Evolutionary conservation across 1,140 invertebrate species (phyloP), one percentile per base, ranked within the genome.

Genomic region (Drosophila elegans): DNA sequence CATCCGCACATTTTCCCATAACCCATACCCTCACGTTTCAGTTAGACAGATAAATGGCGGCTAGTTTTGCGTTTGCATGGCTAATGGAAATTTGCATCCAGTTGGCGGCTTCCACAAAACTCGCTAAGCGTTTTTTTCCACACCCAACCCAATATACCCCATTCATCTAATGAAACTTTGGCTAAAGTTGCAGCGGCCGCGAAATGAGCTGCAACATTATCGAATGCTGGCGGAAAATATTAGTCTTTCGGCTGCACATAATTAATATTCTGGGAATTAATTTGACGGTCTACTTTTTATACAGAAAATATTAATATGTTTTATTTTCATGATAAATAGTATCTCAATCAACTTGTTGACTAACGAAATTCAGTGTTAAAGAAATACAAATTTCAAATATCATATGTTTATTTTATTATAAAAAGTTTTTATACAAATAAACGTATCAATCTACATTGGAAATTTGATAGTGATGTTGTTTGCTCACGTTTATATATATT

Each of bases 11-110:
- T n/a, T 12, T 44, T 4, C 13, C 4, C 27, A 21, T 21, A 21
- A 21, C 11, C 16, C 9, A 13, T 12, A 10, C 3, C n/a, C 11
- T 16, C 63, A 9, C 29, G 21, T 48, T 74, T 46, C 81, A 69
- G 82, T 88, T 88, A 76, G 82, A 88, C 82, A 86, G 82, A 86
- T 86, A 86, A 86, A 86, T 88, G 83, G 82, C 79, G 82, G 82
- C 82, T 86, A 86, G 82, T 88, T 86, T 86, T 86, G 78, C 82
- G 83, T 86, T 86, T 86, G 83, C 82, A 88, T 86, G 83, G 82
- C 82, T 86, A 86, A 86, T 86, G 82, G 83, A 86, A 86, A 86
- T 86, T 86, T 86, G 82, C 82, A 83, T 83, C 75, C 83, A 82
- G 82, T 88, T 72, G 83, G 83, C 75, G 83, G 79, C 72, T 62